phyloP scores from a whole-genome alignment of 2,113 vertebrate genomes.

The Psilopsiagon aurifrons region DNA sequence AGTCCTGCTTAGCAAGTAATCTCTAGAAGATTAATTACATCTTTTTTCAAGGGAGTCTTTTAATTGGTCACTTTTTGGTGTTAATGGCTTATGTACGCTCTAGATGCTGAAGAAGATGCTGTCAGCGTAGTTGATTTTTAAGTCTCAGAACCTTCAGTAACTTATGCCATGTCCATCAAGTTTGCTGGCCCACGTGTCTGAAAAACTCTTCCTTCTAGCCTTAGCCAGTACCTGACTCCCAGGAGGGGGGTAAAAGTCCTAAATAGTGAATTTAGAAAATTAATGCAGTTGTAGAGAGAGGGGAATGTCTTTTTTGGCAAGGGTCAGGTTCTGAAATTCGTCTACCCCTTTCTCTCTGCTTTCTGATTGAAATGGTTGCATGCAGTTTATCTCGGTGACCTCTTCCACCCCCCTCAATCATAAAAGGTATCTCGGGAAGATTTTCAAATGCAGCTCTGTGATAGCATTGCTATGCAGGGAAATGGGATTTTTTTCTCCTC shows the following conservation, averaged over 20 bases:
- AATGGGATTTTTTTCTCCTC: fast-evolving
- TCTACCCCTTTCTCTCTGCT: background rate
- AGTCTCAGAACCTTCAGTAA: background rate
- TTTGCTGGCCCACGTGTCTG: background rate
- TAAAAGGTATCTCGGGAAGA: background rate
- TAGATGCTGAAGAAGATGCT: background rate
- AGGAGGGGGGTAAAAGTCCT: background rate
- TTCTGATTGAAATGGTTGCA: background rate
- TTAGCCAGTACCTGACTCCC: background rate
- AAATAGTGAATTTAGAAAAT: background rate
- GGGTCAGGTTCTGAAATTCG: background rate
- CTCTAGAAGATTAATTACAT: background rate
- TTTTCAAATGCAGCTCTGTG: background rate
- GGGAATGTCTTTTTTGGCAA: background rate
- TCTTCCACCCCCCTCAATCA: background rate
- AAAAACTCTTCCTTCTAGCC: background rate
- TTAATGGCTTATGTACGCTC: background rate
- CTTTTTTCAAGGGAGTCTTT: background rate
- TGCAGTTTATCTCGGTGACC: background rate
- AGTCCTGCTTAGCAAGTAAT: background rate
- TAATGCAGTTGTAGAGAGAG: background rate
- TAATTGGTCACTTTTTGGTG: background rate
- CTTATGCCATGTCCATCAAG: background rate
- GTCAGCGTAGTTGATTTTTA: background rate
- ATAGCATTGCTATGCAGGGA: background rate